Conservation (phyloP, 2,797 vertebrate genomes). For the Clarias platycephalus region DNA sequence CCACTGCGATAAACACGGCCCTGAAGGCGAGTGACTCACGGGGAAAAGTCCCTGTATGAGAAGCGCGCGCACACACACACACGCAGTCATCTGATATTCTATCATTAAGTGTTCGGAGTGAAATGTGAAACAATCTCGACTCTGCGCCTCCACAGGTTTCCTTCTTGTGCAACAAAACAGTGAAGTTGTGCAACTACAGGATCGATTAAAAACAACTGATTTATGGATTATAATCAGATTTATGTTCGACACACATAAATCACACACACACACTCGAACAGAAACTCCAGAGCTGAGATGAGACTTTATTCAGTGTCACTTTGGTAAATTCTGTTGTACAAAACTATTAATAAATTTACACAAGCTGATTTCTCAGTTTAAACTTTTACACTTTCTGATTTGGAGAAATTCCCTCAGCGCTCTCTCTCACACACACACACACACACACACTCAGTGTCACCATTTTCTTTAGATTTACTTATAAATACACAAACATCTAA, state of each 20-base stretch:
- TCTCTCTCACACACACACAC: neutral
- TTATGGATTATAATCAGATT: neutral
- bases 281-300: neutral
- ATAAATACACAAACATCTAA: neutral
- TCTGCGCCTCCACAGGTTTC: neutral
- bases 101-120: neutral
- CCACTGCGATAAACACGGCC: neutral
- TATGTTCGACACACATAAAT: neutral
- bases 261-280: neutral
- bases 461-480: neutral
- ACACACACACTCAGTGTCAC: neutral
- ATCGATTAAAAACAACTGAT: neutral
- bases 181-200: neutral
- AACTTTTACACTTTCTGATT: neutral
- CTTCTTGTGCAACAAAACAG: neutral
- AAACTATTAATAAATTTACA: neutral
- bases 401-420: neutral
- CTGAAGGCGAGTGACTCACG: neutral
- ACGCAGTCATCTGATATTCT: too few relatives aligned
- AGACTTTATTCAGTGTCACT: conserved; percentile 3
- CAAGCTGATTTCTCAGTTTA: neutral
- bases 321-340: neutral
- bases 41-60: neutral
- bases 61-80: neutral
- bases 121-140: neutral